Base-by-base conservation (phyloP, 53 echinoderm and acorn worm species). In the Paracentrotus lividus region DNA sequence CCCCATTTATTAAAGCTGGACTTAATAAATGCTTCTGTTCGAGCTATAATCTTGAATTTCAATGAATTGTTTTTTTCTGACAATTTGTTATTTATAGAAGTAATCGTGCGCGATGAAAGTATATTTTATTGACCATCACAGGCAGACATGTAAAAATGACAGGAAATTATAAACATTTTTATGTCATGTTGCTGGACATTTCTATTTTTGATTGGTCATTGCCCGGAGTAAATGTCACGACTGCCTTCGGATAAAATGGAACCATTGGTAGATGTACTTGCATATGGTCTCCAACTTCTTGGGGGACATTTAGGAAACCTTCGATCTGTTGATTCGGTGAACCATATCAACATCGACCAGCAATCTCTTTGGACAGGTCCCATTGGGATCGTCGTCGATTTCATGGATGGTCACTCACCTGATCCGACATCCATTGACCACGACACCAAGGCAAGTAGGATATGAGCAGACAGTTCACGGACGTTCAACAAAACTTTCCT, bases 391-490 rank as follows among this genome's bases (percentile, higher is more conserved):
- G 56, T 86, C 38, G 56, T 86, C 86, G 86, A 86, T 86, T 86
- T 86, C 86, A 86, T 86, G 86, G 86, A 86, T 86, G 86, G 86
- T 56, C 86, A 56, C 43, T 86, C 55, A 53, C 86, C 33, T 86
- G 56, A 86, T 81, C 81, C 81, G 81, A 20, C 81, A 81, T n/a
- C 27, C 81, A 47, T 45, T 81, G 81, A 81, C 81, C 81, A 81
- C 81, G 81, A 47, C 81, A 81, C 27, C 81, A 81, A 81, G 81
- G 81, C 15, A n/a, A n/a, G 32, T 67, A 67, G 31, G 67, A 7
- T 47, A n/a, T 81, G 81, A 45, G 47, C 26, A 81, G 44, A 81
- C 81, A 47, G 81, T 81, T 81, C 81, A 81, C 14, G 81, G 81
- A 81, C 81, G 47, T 47, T 27, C 27, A 47, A 26, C 81, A 81